These are phyloP conservation scores for Crenichthys baileyi DNA, from an alignment of 2,797 vertebrate genomes.

Conservation along the genomic window DNA sequence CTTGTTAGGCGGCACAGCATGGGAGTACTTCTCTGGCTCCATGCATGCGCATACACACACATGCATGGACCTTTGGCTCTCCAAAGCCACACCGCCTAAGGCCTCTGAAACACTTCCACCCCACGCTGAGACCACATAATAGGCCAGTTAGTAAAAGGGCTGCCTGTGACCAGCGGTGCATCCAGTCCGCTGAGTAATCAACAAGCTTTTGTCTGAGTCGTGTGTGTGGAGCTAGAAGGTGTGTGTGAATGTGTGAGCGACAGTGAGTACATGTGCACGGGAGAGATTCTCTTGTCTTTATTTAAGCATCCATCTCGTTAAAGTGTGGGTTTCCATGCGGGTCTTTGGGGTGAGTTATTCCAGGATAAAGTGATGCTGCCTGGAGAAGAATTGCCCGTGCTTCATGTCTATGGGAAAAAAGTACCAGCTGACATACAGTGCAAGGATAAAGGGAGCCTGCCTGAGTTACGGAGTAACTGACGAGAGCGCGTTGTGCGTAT, in stretches of 20 bases:
- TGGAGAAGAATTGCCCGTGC: constrained; percentile 56
- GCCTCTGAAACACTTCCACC: constrained; percentile 71
- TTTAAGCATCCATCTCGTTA: constrained; percentile 34
- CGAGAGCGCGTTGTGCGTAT: constrained; percentile 62
- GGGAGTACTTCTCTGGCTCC: constrained; percentile 69
- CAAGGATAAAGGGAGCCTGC: constrained; percentile 45
- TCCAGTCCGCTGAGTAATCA: constrained; percentile 74
- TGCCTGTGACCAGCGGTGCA: constrained; percentile 68
- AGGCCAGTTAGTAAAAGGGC: constrained; percentile 67
- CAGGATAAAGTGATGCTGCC: constrained; percentile 59
- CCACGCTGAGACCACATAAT: constrained; percentile 74
- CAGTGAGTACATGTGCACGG: constrained; percentile 16
- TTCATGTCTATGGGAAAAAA: constrained; percentile 56
- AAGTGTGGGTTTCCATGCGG: constrained; percentile 34
- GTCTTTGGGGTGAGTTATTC: constrained; percentile 56
- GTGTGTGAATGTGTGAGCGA: constrained; percentile 15
- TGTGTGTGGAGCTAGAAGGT: constrained; percentile 34
- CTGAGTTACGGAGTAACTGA: constrained; percentile 41
- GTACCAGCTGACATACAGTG: constrained; percentile 65
- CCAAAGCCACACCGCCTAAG: constrained; percentile 44
- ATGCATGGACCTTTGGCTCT: constrained; percentile 41
- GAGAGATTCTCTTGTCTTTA: constrained; percentile 47
- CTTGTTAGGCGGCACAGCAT: constrained; percentile 77
- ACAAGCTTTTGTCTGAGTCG: constrained; percentile 64
- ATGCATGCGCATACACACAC: constrained; percentile 22